Evolutionary conservation across 2,888 invertebrate species (phyloP), one percentile per base, ranked within the genome.

Genomic region (Camponotus fellah): DNA sequence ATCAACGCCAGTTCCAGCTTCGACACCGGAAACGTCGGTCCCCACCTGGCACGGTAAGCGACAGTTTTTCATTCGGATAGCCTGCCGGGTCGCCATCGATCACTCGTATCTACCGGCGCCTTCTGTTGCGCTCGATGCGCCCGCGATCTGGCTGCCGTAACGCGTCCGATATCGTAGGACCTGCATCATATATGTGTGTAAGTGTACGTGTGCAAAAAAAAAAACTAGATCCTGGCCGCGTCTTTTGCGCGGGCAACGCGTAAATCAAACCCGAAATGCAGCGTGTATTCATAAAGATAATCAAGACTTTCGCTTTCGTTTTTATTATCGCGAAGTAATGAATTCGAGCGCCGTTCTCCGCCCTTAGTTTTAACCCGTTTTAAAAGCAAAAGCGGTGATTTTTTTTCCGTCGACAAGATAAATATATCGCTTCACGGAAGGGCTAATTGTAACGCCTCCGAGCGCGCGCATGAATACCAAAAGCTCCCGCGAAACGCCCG

Each of bases 1-100:
- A 96, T 97, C 92, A 95, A 96, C 26, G 96, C 97, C 86, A 96
- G 96, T 91, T 96, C 96, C 65, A 96, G 96, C 86, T 97, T 96
- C 94, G 96, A 97, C 93, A 95, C 95, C 90, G 96, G 96, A 87
- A 96, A 96, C 90, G 97, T 97, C 77, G 97, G 97, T 82, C 96
- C 97, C 46, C 95, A 96, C 90, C 96, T 96, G 92, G 96, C 96
- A 89, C 96, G 97, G 97, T 97, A 94, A 95, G 88, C 85, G 86
- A 86, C 84, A 84, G 83, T 86, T 86, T 90, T 89, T 89, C 83
- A 83, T 88, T 86, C 84, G 82, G 84, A 87, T 83, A 58, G 77
- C 66, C 43, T 34, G 69, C 60, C 71, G 40, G 65, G 74, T 82
- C 79, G 69, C 83, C 89, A 89, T 88, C 87, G 87, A 87, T 88